phyloP scores from a whole-genome alignment of 2,113 vertebrate species.

The Thamnophis sirtalis region DNA sequence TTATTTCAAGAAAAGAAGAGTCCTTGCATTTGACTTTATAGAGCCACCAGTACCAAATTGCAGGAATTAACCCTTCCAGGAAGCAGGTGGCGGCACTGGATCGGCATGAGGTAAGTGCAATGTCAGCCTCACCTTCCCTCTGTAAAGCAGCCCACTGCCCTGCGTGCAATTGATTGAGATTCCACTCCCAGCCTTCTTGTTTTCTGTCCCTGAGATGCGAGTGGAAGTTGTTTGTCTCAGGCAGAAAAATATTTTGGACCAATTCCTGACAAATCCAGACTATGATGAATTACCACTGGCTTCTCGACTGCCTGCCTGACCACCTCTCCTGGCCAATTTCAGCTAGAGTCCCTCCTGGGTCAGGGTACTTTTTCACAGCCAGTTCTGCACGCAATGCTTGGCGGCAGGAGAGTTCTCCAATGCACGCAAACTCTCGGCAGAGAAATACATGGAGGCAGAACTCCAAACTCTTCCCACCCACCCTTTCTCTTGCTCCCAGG shows the following conservation, averaged over 20 bases:
- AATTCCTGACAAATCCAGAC: conserved; percentile 9
- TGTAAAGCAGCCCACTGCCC: not conserved
- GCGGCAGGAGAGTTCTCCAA: not conserved
- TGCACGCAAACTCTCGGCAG: not conserved
- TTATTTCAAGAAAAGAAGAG: not conserved
- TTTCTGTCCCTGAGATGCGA: not conserved
- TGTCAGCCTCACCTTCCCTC: not conserved
- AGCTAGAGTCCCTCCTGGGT: conserved; percentile 63
- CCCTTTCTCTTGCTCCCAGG: conserved; percentile 8
- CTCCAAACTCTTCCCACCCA: conserved; percentile 57
- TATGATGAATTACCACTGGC: conserved; percentile 66
- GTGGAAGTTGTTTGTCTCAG: not conserved
- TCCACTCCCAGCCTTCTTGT: not conserved
- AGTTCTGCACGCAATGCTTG: not conserved
- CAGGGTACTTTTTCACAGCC: conserved; percentile 30
- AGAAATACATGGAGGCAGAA: conserved; percentile 67
- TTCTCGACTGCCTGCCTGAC: conserved; percentile 44
- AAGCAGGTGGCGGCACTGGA: not conserved
- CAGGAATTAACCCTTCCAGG: not conserved
- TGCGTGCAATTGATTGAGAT: not conserved
- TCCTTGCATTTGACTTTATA: not conserved
- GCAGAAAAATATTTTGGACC: not conserved
- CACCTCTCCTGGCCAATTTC: conserved; percentile 32
- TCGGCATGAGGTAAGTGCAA: not conserved
- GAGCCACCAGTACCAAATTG: not conserved